A percentile compares a stretch with the other conserved stretches of the same genome.
phyloP scores from a whole-genome alignment of 2,113 vertebrate genomes.

The Myrmophylax atrothorax region DNA sequence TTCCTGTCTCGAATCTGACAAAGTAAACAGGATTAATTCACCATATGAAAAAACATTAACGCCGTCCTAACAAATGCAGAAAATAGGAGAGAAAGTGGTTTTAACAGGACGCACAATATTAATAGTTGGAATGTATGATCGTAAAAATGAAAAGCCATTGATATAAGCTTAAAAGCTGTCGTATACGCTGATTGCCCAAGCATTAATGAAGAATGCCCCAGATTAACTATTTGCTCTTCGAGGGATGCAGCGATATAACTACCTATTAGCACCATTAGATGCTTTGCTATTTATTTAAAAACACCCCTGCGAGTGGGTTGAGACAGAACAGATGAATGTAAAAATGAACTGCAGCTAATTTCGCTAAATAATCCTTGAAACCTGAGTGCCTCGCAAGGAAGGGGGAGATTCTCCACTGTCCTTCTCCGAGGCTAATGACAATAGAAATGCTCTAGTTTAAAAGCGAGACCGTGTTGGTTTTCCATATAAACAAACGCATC shows the following conservation, averaged over 20 bases:
- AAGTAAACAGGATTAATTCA: conserved; percentile 68
- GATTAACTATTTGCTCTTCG: conserved; percentile 60
- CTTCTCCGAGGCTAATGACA: conserved; percentile 34
- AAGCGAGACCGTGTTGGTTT: conserved; percentile 29
- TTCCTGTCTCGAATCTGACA: conserved; percentile 50
- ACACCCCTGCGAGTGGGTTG: conserved; percentile 50
- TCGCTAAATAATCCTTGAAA: conserved; percentile 43
- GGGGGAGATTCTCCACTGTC: conserved; percentile 44
- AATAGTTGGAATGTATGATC: conserved; percentile 30
- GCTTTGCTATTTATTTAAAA: conserved; percentile 62
- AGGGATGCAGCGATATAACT: conserved; percentile 30
- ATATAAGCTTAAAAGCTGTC: conserved; percentile 33
- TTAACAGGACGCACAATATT: neutral
- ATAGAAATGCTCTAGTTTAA: conserved; percentile 35
- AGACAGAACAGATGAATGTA: conserved; percentile 2
- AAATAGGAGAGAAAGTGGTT: conserved; percentile 40
- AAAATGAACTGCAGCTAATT: conserved; percentile 62
- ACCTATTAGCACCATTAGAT: conserved; percentile 41
- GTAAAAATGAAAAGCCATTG: conserved; percentile 41
- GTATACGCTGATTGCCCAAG: conserved; percentile 53
- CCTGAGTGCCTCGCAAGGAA: neutral
- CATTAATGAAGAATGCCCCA: conserved; percentile 64
- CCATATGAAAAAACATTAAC: conserved; percentile 39
- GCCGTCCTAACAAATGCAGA: neutral
- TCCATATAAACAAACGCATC: conserved; percentile 51